phyloP scores from a whole-genome alignment of 53 echinoderm and acorn worm genomes.

The Echinometra lucunter region DNA sequence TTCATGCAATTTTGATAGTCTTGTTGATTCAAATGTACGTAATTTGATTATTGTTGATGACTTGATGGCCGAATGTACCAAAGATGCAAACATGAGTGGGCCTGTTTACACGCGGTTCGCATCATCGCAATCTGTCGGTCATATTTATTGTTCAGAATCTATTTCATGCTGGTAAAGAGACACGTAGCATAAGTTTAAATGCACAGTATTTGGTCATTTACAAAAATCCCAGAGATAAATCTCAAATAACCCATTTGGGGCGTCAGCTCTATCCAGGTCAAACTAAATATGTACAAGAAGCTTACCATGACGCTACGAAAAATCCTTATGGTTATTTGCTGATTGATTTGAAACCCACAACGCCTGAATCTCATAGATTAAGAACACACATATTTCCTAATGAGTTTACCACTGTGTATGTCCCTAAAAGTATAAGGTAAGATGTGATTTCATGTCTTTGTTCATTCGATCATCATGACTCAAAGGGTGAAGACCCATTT shows the following conservation, averaged over 20 bases:
- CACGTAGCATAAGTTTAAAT: constrained; percentile 70
- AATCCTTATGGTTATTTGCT: constrained; percentile 70
- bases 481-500: constrained; percentile 58
- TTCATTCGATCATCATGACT: constrained; percentile 60
- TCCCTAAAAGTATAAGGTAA: constrained; percentile 46
- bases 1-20: constrained; percentile 62
- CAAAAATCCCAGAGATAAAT: constrained; percentile 71
- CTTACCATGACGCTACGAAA: constrained; percentile 65
- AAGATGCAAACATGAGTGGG: constrained; percentile 66
- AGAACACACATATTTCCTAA: constrained; percentile 69
- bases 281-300: constrained; percentile 35
- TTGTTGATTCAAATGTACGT: constrained; percentile 63
- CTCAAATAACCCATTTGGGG: constrained; percentile 57
- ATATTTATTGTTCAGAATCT: constrained; percentile 74
- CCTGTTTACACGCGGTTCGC: constrained; percentile 69
- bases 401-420: constrained; percentile 63
- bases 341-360: constrained; percentile 71
- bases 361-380: constrained; percentile 66
- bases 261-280: constrained; percentile 65
- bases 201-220: constrained; percentile 74
- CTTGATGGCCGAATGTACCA: constrained; percentile 71
- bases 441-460: neutral
- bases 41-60: constrained; percentile 74
- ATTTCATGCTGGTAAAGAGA: constrained; percentile 67
- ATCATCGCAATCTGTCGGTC: constrained; percentile 71